Evolutionary conservation across 2,888 invertebrate genomes (phyloP).

Genomic region (Tenthredo notha): DNA sequence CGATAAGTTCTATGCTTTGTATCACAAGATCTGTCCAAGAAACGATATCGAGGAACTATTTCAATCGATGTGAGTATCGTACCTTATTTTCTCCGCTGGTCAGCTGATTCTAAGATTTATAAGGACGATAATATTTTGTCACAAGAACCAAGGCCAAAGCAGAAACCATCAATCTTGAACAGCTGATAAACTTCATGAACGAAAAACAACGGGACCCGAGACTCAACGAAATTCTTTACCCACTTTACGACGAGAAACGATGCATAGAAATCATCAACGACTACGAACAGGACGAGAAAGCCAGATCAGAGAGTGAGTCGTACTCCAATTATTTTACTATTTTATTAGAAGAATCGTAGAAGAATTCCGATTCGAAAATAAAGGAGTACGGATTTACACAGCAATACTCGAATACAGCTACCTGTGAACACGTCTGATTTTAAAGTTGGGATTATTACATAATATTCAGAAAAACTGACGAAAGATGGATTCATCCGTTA

Average conservation of each 20-base stretch:
- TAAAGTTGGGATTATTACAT: not conserved
- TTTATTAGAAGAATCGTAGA: not conserved
- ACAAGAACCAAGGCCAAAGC: constrained; percentile 79
- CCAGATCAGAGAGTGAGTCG: constrained; percentile 78
- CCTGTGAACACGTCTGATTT: not conserved
- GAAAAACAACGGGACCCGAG: constrained; percentile 85
- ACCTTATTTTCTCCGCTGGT: not conserved
- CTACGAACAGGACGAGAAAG: constrained; percentile 81
- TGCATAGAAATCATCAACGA: constrained; percentile 82
- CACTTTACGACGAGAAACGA: constrained; percentile 82
- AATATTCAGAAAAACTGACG: constrained; percentile 77
- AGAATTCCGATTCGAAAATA: not conserved
- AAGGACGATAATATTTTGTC: not conserved
- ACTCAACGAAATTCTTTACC: constrained; percentile 86
- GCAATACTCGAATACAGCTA: not conserved
- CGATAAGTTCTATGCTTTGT: constrained; percentile 85
- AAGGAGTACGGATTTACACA: not conserved
- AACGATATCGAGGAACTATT: constrained; percentile 87
- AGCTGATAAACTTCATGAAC: constrained; percentile 82
- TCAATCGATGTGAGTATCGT: constrained; percentile 81
- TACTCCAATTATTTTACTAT: not conserved
- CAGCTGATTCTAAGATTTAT: not conserved
- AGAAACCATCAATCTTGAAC: constrained; percentile 79
- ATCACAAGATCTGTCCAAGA: constrained; percentile 85
- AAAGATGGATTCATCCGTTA: constrained; percentile 85